Evolutionary conservation across 2,113 vertebrate species (phyloP), one percentile per base, ranked within the genome.

Genomic region (Vanacampus margaritifer): DNA sequence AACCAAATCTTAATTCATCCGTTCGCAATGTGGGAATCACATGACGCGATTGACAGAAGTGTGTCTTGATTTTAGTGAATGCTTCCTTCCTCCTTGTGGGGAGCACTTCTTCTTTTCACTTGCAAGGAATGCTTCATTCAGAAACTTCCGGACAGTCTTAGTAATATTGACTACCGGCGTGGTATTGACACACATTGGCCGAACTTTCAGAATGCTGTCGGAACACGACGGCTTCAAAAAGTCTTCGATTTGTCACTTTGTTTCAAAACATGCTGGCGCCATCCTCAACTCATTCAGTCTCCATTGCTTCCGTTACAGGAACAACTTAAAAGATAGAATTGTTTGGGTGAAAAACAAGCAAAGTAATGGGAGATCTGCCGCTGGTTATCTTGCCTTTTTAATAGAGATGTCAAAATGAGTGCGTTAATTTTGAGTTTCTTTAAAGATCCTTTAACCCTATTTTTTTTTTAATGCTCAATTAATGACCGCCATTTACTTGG

Each of bases 81-180:
- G 21, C 68, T 76, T 75, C 77, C 79, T 84, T 86, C 84, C 77
- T 74, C 65, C 59, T 69, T 75, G 19, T 23, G 23, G 64, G 57
- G n/a, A 3, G 50, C 72, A 32, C 61, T 85, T 83, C 80, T 74
- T 65, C 72, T 85, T 85, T 76, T 41, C 28, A 41, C 1, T 50
- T 3, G 13, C 6, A 28, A 58, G 5, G 57, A 73, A n/a, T 0
- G 0, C 17, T 64, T 74, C 41, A 68, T 70, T 71, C 1, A 64
- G 37, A 65, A 64, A 41, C 45, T 21, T 5, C 23, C 43, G 60
- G 12, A 36, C 12, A 62, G 19, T 43, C 1, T 13, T 6, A 21
- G 32, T 9, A 2, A 13, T 11, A 8, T 35, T 46, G 6, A 19
- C 43, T 4, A 5, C 16, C 43, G 16, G 16, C 41, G 36, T n/a